phyloP scores from a whole-genome alignment of 35 echinoderm and acorn worm species.

The Ptychodera flava region DNA sequence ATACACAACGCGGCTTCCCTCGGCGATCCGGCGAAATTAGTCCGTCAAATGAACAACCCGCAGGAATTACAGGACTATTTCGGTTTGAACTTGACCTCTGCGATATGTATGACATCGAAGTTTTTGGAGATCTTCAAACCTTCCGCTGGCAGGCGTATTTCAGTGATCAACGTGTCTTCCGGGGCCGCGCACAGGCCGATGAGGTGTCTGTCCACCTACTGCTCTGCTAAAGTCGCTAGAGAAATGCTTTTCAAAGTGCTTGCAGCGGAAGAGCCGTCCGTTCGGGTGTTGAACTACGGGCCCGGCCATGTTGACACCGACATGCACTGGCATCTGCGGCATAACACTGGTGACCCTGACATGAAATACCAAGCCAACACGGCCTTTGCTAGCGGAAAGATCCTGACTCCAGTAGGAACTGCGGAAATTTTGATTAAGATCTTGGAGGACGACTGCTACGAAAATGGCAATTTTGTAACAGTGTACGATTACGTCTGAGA shows the following conservation, averaged over 20 bases:
- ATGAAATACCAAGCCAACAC: background rate
- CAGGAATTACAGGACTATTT: background rate
- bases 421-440: background rate
- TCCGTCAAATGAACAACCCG: background rate
- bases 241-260: constrained; percentile 17
- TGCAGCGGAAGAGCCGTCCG: background rate
- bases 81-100: background rate
- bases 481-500: background rate
- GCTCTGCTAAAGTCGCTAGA: constrained; percentile 6
- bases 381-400: too few species aligned
- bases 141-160: background rate
- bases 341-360: background rate
- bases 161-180: background rate
- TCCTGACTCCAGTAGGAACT: background rate
- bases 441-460: constrained; percentile 5
- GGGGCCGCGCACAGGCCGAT: background rate
- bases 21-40: background rate
- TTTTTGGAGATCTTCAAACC: background rate
- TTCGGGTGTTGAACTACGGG: background rate
- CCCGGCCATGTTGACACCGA: constrained; percentile 10
- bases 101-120: background rate
- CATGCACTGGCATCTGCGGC: background rate
- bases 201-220: background rate
- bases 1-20: constrained; percentile 3
- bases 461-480: background rate